phyloP scores from a whole-genome alignment of 2,888 invertebrate genomes.

The Drosophila nr. perissopoda region DNA sequence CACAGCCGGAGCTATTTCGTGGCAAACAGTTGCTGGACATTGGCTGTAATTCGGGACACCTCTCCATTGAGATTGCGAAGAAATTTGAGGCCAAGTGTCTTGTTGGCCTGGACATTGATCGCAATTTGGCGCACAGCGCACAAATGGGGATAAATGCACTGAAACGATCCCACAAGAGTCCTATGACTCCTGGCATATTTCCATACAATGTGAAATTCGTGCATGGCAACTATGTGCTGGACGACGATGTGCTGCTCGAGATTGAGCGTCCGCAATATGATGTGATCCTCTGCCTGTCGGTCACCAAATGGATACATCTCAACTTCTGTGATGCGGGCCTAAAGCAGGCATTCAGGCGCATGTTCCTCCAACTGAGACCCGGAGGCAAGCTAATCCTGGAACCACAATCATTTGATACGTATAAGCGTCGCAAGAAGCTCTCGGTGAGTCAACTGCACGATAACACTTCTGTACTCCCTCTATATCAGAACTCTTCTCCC shows the following conservation, averaged over 20 bases:
- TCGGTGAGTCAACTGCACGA: conserved; percentile 85
- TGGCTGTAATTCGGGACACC: conserved; percentile 94
- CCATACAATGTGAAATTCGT: conserved; percentile 91
- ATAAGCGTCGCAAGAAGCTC: conserved; percentile 89
- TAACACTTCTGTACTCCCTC: not conserved
- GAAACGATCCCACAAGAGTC: conserved; percentile 47
- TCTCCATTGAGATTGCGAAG: conserved; percentile 91
- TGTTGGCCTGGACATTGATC: conserved; percentile 94
- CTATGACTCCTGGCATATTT: conserved; percentile 85
- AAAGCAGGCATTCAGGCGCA: conserved; percentile 91
- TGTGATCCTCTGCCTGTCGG: conserved; percentile 92
- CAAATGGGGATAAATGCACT: conserved; percentile 49
- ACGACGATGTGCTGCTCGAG: conserved; percentile 89
- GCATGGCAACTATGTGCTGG: conserved; percentile 93
- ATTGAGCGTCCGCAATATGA: conserved; percentile 92
- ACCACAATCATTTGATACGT: conserved; percentile 93
- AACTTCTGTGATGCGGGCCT: conserved; percentile 95
- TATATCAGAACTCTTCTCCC: not conserved
- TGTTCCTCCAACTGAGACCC: conserved; percentile 90
- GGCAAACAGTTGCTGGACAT: conserved; percentile 92
- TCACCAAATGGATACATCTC: conserved; percentile 96
- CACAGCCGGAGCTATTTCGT: conserved; percentile 88
- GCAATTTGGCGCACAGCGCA: conserved; percentile 87
- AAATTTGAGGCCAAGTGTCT: conserved; percentile 89
- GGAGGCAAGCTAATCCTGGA: conserved; percentile 93